Percentiles rank a stretch among this genome's conserved stretches.
phyloP scores from a whole-genome alignment of 2,888 invertebrate genomes.

The Blastobasis lacticolella region DNA sequence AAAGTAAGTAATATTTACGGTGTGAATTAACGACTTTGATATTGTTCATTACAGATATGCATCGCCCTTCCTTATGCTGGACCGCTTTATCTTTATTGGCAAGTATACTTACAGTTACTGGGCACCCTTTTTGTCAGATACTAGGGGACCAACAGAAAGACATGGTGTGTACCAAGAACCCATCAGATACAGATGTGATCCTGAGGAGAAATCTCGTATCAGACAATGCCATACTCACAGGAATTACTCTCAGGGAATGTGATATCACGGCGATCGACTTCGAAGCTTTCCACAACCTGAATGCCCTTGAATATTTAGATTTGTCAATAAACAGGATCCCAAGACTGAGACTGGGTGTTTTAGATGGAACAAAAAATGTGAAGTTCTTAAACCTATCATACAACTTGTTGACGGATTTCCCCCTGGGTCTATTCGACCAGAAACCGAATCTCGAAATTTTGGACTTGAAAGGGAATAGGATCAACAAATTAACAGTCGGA shows the following conservation, averaged over 20 bases:
- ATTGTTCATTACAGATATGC: no score
- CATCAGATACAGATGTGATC: constrained; percentile 16
- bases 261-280: constrained; percentile 27
- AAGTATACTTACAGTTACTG: no score
- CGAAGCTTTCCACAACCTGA: constrained; percentile 33
- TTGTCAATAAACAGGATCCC: constrained; percentile 38
- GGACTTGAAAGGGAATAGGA: constrained; percentile 37
- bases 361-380: constrained; percentile 30
- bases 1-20: no score
- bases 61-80: no score
- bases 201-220: constrained; percentile 29
- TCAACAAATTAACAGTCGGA: constrained; percentile 29
- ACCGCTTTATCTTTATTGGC: no score
- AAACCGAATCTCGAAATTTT: constrained; percentile 32
- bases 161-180: constrained; percentile 6
- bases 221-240: constrained; percentile 24
- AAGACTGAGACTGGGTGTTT: constrained; percentile 31
- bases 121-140: no score
- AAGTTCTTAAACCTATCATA: constrained; percentile 37
- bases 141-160: no score
- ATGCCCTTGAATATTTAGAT: constrained; percentile 33
- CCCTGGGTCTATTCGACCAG: constrained; percentile 39
- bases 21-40: no score
- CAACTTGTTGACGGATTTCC: constrained; percentile 32
- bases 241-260: constrained; percentile 25